Conservation (phyloP, 2,113 vertebrate species). For the Nothoprocta perdicaria region DNA sequence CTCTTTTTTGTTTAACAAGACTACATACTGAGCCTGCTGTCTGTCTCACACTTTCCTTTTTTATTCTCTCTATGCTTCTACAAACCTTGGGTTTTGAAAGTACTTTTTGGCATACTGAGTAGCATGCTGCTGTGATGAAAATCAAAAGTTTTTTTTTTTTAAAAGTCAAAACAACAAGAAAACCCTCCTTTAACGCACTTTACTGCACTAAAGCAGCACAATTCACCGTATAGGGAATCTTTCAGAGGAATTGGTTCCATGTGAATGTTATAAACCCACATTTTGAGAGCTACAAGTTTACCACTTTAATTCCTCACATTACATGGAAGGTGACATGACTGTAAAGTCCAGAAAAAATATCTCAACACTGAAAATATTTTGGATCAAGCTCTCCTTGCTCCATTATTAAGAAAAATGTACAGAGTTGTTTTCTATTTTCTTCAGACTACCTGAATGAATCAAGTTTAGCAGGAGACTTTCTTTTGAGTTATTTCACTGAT, state of each 20-base stretch:
- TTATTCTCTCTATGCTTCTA: slow-evolving; percentile 52
- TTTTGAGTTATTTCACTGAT: slow-evolving; percentile 44
- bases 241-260: slow-evolving; percentile 45
- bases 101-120: slow-evolving; percentile 47
- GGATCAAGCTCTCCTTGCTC: not conserved
- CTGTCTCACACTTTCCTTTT: slow-evolving; percentile 37
- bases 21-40: slow-evolving; percentile 41
- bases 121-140: slow-evolving; percentile 57
- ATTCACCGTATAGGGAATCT: slow-evolving; percentile 46
- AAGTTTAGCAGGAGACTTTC: slow-evolving; percentile 48
- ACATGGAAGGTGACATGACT: slow-evolving; percentile 52
- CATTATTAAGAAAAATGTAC: slow-evolving; percentile 16
- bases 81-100: slow-evolving; percentile 42
- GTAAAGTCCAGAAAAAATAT: slow-evolving; percentile 30
- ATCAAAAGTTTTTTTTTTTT: slow-evolving; percentile 1
- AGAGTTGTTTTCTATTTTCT: slow-evolving; percentile 17
- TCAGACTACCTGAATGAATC: slow-evolving; percentile 44
- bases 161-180: not conserved
- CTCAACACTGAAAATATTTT: slow-evolving; percentile 8
- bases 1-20: slow-evolving; percentile 56
- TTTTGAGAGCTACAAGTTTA: slow-evolving; percentile 63
- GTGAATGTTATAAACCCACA: slow-evolving; percentile 26
- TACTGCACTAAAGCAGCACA: slow-evolving; percentile 22
- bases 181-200: not conserved
- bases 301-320: slow-evolving; percentile 50